Evolutionary conservation across 2,888 invertebrate genomes (phyloP), one percentile per base, ranked within the genome.

Genomic region (Tuta absoluta): DNA sequence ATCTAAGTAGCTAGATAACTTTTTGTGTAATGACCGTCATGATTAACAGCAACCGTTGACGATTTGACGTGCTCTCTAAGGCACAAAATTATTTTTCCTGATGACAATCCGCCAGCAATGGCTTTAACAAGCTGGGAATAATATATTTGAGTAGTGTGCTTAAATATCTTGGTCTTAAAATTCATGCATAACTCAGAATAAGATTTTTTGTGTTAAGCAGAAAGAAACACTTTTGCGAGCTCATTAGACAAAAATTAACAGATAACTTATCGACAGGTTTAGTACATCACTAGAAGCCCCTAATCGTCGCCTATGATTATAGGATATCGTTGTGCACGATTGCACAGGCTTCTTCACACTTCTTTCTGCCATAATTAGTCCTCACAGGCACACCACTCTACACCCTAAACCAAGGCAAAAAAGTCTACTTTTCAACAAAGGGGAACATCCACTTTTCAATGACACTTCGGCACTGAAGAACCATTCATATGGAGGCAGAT

Each of bases 261-360:
- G 21, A 0, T 23, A 1, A 51, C 2, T 51, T 56, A 56, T 33
- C 33, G 33, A 33, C 17, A 33, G 8, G 17, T 33, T 12, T n/a
- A 33, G 28, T 17, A 17, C 67, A 33, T 53, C 66, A 62, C 69
- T 67, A 66, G 66, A 66, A 67, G 72, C 71, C 75, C 67, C 68
- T 82, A 84, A 85, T 80, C 81, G 80, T 75, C 78, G 72, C 77
- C 78, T 75, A 82, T 82, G 82, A 85, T 83, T 83, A 84, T 80
- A 82, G 81, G 78, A 76, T 83, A 84, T 83, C 79, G 81, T 80
- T 81, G 73, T 79, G 76, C 80, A 73, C 77, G 82, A 84, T 84
- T 84, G 83, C 79, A 82, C 80, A 72, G 84, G 81, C 84, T 84
- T 83, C 84, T 76, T 74, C 74, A 74, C 79, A 73, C 76, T 76